These are phyloP conservation scores for Paracanthobrama guichenoti DNA, from an alignment of 2,113 vertebrate genomes.

Conservation along the genomic window DNA sequence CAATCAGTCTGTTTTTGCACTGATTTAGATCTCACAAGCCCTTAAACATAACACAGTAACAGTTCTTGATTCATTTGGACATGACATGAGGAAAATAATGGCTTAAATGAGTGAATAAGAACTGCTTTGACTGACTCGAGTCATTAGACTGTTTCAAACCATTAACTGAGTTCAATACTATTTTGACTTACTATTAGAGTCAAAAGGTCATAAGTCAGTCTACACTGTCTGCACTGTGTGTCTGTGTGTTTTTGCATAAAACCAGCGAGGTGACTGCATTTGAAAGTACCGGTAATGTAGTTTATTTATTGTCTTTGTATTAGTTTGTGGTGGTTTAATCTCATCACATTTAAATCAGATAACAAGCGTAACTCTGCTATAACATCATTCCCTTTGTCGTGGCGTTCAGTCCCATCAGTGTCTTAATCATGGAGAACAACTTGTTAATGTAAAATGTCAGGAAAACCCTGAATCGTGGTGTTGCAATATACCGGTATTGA, in stretches of 20 bases:
- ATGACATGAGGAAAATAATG: not conserved
- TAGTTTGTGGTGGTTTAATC: not conserved
- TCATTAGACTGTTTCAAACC: not conserved
- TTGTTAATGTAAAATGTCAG: not conserved
- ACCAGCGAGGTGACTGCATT: not conserved
- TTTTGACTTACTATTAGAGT: not conserved
- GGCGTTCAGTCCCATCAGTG: too few relatives aligned
- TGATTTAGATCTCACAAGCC: not conserved
- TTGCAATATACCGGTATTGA: too few relatives aligned
- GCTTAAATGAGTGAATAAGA: not conserved
- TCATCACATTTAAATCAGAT: not conserved
- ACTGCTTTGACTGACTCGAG: not conserved
- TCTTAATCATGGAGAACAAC: not conserved
- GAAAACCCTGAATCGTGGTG: not conserved
- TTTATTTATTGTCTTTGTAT: not conserved
- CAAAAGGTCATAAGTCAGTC: not conserved
- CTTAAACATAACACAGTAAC: not conserved
- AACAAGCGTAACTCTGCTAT: too few relatives aligned
- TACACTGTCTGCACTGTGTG: not conserved
- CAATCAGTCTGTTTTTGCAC: not conserved
- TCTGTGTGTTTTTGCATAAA: not conserved
- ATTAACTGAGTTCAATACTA: not conserved
- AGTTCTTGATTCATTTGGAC: not conserved
- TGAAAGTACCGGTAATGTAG: not conserved
- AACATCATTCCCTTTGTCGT: too few relatives aligned